Base-by-base conservation (phyloP, 2,888 invertebrate genomes). In the Harmothoe impar region DNA sequence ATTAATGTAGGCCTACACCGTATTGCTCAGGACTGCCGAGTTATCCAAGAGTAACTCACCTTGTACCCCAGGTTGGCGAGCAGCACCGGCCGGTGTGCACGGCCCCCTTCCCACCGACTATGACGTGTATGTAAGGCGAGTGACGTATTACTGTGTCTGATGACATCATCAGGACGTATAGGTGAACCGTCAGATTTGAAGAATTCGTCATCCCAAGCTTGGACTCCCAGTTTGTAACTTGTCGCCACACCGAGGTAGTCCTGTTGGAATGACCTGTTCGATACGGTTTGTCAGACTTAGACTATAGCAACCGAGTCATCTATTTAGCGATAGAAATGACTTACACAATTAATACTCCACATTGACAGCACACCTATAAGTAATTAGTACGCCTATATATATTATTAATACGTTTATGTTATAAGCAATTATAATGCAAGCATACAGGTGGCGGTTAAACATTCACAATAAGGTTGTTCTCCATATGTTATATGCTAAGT, bases 91-190 rank as follows among this genome's bases (percentile, higher is more conserved):
- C 94, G 93, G 10, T 93, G 93, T 0, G 94, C 94, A 43, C 93
- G 92, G 0, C 94, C 94, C 20, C 94, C 94, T 89, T 95, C 95
- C 95, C 95, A 95, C 0, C 94, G 94, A 92, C 95, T 95, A 91
- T 94, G 93, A 94, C 95, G 95, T 0, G 94, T 93, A 54, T 88
- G 35, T 25, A 62, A 20, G 56, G 56, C 52, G 25, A 56, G 7
- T 56, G 52, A 54, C 43, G 23, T 23, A 25, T 77, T 29, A 0
- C 31, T 15, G 7, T 29, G 25, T 51, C 20, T 17, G 7, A 43
- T 5, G 17, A 77, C 10, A 5, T 17, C 17, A 23, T 31, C 31
- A 17, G 3, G 77, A 25, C 17, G 15, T 31, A 77, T 15, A 5
- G 77, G 77, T 1, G 77, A 29, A 23, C 77, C 77, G 7, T 77